A percentile compares a stretch with the other conserved stretches of the same genome.
These are phyloP conservation scores for Spatulosminthurus flaviceps DNA, from an alignment of 2,888 invertebrate genomes.

Conservation along the genomic window DNA sequence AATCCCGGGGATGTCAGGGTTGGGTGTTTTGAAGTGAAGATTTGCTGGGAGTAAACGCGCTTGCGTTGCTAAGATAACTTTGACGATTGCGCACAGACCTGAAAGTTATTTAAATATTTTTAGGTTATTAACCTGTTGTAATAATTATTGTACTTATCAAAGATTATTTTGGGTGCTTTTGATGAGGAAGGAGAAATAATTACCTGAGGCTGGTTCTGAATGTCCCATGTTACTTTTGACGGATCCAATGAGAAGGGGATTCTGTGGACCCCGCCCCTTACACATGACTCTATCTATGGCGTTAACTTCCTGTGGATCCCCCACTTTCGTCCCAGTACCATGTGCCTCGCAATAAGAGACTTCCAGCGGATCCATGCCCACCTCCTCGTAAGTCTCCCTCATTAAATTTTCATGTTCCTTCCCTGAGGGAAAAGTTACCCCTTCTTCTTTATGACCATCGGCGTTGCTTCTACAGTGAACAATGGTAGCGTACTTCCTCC, in stretches of 20 bases:
- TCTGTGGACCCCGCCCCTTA: slow-evolving; percentile 66
- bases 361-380: slow-evolving; percentile 75
- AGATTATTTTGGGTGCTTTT: too few species aligned
- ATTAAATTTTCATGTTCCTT: slow-evolving; percentile 54
- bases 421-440: slow-evolving; percentile 64
- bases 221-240: slow-evolving; percentile 97
- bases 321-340: slow-evolving; percentile 65
- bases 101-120: too few species aligned
- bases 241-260: slow-evolving; percentile 89
- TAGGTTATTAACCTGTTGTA: too few species aligned
- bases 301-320: slow-evolving; percentile 21
- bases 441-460: slow-evolving; percentile 76
- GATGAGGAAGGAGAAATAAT: slow-evolving; percentile 50
- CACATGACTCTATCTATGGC: slow-evolving; percentile 77
- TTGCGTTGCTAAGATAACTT: neutral
- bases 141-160: too few species aligned
- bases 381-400: slow-evolving; percentile 72
- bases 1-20: slow-evolving; percentile 15
- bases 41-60: slow-evolving; percentile 61
- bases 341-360: slow-evolving; percentile 89
- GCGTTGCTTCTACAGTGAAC: slow-evolving; percentile 83
- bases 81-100: neutral
- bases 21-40: slow-evolving; percentile 63
- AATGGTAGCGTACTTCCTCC: slow-evolving; percentile 75
- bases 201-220: slow-evolving; percentile 84